Evolutionary conservation across 2,797 vertebrate species (phyloP).

Genomic region (Platalea minor): DNA sequence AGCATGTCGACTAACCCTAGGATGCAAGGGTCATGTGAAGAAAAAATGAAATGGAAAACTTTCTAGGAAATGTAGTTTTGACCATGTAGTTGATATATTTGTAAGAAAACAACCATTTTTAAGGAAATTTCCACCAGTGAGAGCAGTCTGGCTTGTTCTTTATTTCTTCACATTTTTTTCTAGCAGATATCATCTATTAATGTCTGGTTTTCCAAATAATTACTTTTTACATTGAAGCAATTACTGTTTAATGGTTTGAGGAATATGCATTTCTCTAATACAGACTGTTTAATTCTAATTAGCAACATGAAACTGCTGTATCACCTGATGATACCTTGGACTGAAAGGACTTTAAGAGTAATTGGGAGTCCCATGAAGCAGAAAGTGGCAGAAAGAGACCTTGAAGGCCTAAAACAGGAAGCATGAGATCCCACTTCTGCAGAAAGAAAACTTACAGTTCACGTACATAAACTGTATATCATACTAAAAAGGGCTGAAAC

Average conservation of each 20-base stretch:
- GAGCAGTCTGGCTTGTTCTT: neutral
- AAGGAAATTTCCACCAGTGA: neutral
- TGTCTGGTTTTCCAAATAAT: neutral
- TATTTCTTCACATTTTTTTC: neutral
- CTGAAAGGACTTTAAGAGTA: neutral
- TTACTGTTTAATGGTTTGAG: neutral
- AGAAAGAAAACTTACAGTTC: neutral
- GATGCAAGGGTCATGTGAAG: neutral
- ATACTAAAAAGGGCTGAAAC: neutral
- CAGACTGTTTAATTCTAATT: neutral
- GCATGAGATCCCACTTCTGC: neutral
- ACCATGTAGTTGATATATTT: fast-evolving
- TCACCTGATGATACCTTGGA: neutral
- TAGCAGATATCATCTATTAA: neutral
- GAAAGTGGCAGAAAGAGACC: neutral
- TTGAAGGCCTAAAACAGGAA: neutral
- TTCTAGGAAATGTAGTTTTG: neutral
- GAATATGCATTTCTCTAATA: neutral
- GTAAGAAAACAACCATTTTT: neutral
- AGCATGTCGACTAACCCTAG: neutral
- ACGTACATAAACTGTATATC: neutral
- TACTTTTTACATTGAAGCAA: neutral
- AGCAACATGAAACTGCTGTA: neutral
- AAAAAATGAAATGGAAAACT: neutral
- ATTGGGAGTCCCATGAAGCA: neutral